phyloP scores from a whole-genome alignment of 2,113 vertebrate species.

The Isurus oxyrinchus region DNA sequence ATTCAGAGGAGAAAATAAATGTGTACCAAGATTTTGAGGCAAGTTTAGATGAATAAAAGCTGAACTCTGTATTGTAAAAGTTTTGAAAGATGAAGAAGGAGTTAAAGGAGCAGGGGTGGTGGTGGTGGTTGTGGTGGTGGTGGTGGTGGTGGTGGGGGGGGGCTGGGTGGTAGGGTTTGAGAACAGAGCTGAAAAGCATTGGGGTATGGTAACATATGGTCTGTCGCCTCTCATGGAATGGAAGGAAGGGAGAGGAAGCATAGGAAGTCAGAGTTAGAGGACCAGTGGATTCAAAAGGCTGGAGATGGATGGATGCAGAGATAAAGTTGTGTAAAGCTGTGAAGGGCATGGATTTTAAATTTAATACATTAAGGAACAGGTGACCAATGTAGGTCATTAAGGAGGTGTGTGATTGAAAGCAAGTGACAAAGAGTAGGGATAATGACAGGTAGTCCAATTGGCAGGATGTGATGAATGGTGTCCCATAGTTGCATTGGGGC shows the following conservation, averaged over 20 bases:
- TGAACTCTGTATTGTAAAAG: not conserved
- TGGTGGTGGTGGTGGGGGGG: too few species aligned
- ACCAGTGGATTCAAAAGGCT: not conserved
- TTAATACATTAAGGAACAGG: not conserved
- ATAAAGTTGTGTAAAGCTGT: not conserved
- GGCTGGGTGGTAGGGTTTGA: too few species aligned
- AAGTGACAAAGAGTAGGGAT: not conserved
- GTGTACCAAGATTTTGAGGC: not conserved
- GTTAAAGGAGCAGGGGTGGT: not conserved
- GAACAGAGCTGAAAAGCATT: not conserved
- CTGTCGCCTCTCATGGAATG: not conserved
- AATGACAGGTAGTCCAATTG: too few species aligned
- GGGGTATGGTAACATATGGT: not conserved
- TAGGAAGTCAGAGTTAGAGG: not conserved
- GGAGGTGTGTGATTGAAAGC: not conserved
- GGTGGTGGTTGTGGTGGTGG: too few species aligned
- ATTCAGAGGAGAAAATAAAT: not conserved
- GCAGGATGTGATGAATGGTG: too few species aligned
- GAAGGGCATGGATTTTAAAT: too few species aligned
- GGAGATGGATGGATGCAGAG: not conserved
- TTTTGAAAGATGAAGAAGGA: not conserved
- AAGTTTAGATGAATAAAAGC: not conserved
- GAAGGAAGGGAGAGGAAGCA: not conserved
- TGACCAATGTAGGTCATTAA: too few species aligned
- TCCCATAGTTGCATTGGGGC: too few species aligned